phyloP scores from a whole-genome alignment of 2,797 vertebrate genomes.

The Chaetodon trifasciatus region DNA sequence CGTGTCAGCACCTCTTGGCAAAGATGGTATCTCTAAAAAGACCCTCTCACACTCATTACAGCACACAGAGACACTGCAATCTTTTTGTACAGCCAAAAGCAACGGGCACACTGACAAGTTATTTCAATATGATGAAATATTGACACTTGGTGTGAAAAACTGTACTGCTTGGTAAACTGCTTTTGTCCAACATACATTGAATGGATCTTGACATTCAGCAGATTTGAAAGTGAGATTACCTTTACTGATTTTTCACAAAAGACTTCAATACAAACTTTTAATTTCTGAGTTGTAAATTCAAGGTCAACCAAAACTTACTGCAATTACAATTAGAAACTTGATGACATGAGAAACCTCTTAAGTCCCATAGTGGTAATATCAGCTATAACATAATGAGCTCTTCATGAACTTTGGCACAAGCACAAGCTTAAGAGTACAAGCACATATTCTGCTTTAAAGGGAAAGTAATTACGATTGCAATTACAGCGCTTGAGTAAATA shows the following conservation, averaged over 20 bases:
- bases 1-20: slow-evolving; percentile 78
- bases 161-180: slow-evolving; percentile 26
- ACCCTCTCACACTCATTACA: slow-evolving; percentile 66
- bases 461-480: not conserved
- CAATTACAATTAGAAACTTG: slow-evolving; percentile 20
- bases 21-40: slow-evolving; percentile 76
- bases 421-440: not conserved
- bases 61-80: slow-evolving; percentile 52
- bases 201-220: slow-evolving; percentile 42
- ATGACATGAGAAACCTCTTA: slow-evolving; percentile 7
- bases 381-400: slow-evolving; percentile 7
- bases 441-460: slow-evolving; percentile 3
- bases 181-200: slow-evolving; percentile 37
- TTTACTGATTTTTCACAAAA: slow-evolving; percentile 5
- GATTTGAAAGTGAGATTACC: slow-evolving; percentile 44
- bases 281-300: slow-evolving; percentile 3
- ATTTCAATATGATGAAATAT: slow-evolving; percentile 56
- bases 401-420: slow-evolving; percentile 7
- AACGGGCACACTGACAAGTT: slow-evolving; percentile 38
- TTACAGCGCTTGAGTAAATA: slow-evolving; percentile 2
- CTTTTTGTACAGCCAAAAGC: slow-evolving; percentile 47
- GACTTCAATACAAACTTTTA: not conserved
- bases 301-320: slow-evolving; percentile 16
- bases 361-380: slow-evolving; percentile 1
- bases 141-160: slow-evolving; percentile 53